Evolutionary conservation across 1,140 invertebrate species (phyloP), one percentile per base, ranked within the genome.

Genomic region (Chlorops oryzae): DNA sequence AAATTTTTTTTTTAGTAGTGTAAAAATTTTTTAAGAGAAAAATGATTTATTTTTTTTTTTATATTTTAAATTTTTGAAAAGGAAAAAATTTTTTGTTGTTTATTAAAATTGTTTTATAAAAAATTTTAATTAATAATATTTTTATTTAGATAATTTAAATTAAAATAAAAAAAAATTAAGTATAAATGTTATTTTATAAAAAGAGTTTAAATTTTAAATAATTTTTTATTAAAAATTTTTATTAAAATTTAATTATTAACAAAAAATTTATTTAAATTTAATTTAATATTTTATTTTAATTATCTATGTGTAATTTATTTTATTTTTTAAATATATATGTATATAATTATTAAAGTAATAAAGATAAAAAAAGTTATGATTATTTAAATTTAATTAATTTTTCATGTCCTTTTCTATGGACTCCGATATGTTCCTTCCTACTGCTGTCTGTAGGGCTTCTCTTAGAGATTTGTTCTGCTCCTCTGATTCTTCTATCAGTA

Each of bases 101-200:
- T 9, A 9, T n/a, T 9, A 32, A 32, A 32, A 32, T 32, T 32
- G n/a, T 7, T 32, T 32, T n/a, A 9, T 9, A 13, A 32, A 32
- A 13, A 32, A 10, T 32, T 32, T 23, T 46, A 34, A 20, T 22
- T 6, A 25, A 32, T 34, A 17, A 32, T 45, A 32, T 32, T 22
- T 40, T 15, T 21, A 28, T 35, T 45, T 46, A 28, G 15, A 32
- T 38, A 45, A 34, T 10, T 32, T 28, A 41, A 27, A 47, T 23
- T 47, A 49, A 47, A 49, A 28, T 37, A 32, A 24, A 48, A 52
- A 22, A 39, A 38, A 25, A 38, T 6, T 5, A 45, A 48, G 10
- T 44, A 12, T 49, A 48, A 43, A 40, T 35, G 42, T 42, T 35
- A 50, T 23, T 32, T 32, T 9, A 32, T 32, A 32, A 9, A 9